phyloP scores from a whole-genome alignment of 1,140 invertebrate genomes.

The Arion vulgaris region DNA sequence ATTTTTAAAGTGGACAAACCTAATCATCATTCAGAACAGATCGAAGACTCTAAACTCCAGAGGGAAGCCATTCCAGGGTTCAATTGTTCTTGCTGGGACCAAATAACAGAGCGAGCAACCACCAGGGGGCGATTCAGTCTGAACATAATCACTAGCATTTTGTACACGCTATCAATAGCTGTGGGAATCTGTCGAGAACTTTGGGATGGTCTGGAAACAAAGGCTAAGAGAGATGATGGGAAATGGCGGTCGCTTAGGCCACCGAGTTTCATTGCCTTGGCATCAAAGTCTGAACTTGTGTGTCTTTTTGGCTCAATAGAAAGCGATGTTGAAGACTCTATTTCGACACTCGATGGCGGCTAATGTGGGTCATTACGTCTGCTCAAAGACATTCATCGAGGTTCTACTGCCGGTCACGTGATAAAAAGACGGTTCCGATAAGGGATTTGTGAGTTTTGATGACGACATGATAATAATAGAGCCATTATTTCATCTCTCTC shows the following conservation, averaged over 20 bases:
- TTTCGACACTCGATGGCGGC: slow-evolving; percentile 16
- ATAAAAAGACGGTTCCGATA: neutral
- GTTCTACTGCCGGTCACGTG: neutral
- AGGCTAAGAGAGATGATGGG: slow-evolving; percentile 15
- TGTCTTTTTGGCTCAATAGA: slow-evolving; percentile 9
- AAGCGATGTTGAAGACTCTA: slow-evolving; percentile 19
- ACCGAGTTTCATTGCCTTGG: slow-evolving; percentile 24
- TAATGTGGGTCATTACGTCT: slow-evolving; percentile 26
- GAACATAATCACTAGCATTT: slow-evolving; percentile 33
- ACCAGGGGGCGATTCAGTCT: neutral
- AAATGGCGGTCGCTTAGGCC: slow-evolving; percentile 24
- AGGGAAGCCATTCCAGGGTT: slow-evolving; percentile 30
- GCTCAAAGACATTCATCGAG: neutral
- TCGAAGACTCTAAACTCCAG: slow-evolving; percentile 15
- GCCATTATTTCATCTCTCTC: neutral
- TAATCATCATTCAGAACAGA: slow-evolving; percentile 20
- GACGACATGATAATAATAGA: neutral
- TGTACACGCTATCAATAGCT: slow-evolving; percentile 12
- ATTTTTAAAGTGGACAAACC: neutral
- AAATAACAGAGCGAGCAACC: slow-evolving; percentile 25
- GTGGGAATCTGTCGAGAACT: slow-evolving; percentile 8
- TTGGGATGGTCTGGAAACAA: slow-evolving; percentile 22
- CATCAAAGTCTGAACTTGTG: neutral
- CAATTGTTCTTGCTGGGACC: slow-evolving; percentile 22
- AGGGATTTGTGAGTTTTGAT: neutral